A percentile compares a stretch with the other conserved stretches of the same genome.
phyloP scores from a whole-genome alignment of 2,888 invertebrate species.

The Drosophila neonasuta region DNA sequence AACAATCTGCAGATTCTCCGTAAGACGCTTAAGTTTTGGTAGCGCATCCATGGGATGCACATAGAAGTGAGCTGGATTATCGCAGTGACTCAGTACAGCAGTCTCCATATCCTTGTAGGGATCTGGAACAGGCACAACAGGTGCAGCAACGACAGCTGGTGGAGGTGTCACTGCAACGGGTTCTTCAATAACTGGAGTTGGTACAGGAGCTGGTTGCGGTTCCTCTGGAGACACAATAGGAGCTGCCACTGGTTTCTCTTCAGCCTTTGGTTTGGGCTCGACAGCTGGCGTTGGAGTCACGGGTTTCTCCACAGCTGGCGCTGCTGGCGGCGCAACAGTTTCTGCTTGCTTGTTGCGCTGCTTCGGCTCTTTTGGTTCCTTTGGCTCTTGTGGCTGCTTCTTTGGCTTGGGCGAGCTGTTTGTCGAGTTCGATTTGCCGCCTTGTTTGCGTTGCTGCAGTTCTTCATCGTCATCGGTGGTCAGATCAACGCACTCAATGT shows the following conservation, averaged over 20 bases:
- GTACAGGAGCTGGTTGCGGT: conserved; percentile 32
- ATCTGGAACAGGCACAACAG: conserved; percentile 55
- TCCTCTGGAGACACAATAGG: conserved; percentile 5
- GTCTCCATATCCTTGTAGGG: conserved; percentile 80
- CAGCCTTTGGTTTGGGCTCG: not conserved
- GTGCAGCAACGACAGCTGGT: conserved; percentile 4
- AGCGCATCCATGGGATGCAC: conserved; percentile 86
- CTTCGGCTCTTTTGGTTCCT: conserved; percentile 38
- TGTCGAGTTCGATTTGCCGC: conserved; percentile 23
- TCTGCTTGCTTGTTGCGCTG: conserved; percentile 28
- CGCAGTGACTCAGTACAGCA: conserved; percentile 87
- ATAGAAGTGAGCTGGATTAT: conserved; percentile 90
- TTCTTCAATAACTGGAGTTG: conserved; percentile 34
- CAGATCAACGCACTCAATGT: conserved; percentile 79
- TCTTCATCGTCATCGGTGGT: conserved; percentile 79
- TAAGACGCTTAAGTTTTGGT: conserved; percentile 84
- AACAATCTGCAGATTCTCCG: conserved; percentile 86
- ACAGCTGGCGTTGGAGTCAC: conserved; percentile 3
- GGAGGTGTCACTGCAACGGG: not conserved
- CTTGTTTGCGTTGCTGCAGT: conserved; percentile 48
- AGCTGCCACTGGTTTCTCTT: conserved; percentile 1
- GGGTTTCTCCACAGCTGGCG: conserved; percentile 7
- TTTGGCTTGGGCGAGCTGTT: conserved; percentile 47
- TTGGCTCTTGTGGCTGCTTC: conserved; percentile 12
- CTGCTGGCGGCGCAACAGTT: not conserved